Evolutionary conservation across 2,888 invertebrate genomes (phyloP), one percentile per base, ranked within the genome.

Genomic region (Cosmia pyralina): DNA sequence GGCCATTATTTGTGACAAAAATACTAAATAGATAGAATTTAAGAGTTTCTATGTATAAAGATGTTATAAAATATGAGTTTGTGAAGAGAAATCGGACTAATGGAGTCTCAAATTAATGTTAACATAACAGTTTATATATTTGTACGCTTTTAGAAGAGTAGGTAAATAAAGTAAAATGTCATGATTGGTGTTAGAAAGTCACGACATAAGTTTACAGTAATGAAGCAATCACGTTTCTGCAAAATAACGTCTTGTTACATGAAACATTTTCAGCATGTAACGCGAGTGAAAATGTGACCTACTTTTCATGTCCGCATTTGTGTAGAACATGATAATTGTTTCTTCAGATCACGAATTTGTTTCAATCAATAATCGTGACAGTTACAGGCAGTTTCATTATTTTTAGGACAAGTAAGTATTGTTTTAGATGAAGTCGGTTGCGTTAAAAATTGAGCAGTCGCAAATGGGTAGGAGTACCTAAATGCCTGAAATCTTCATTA

Each of bases 131-230:
- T 68, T 63, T 69, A 58, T 72, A 72, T 80, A 80, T 59, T 75
- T 73, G 38, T 70, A 75, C 46, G 65, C 72, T 76, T 81, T 70
- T 72, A 72, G 38, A 50, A 53, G 53, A 58, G 28, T 64, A 55
- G 48, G 48, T 58, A 55, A 44, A 41, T 58, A 72, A 83, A 60
- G 44, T 44, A 64, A 79, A 67, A 74, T 73, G 67, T 82, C 74
- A 80, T 65, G 71, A 73, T 65, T 63, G 53, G 58, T 75, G 59
- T 73, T 77, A 79, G 82, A 82, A 87, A 87, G 88, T 86, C 68
- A 62, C 68, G 52, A 77, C n/a, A 57, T 67, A 53, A 70, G 44
- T 44, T 52, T 66, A 68, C 28, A 34, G 58, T 87, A 77, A 86
- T 76, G 59, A 48, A 67, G 59, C 58, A 62, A 55, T 86, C 86